Evolutionary conservation across 2,888 invertebrate species (phyloP).

Genomic region (Muschampia plurimacula): DNA sequence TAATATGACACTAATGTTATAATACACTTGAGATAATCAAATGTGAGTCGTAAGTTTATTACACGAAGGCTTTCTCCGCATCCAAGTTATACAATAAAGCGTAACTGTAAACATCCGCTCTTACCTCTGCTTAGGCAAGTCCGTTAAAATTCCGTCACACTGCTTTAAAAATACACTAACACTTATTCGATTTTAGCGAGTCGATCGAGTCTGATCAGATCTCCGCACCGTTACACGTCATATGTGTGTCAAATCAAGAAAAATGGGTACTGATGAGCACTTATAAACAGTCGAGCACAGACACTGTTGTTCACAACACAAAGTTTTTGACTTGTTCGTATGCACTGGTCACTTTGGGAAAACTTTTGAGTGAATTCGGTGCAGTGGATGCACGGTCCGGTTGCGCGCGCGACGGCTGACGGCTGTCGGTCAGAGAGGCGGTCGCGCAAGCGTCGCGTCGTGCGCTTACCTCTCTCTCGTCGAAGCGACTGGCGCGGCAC

Average conservation of each 20-base stretch:
- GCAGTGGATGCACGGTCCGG: conserved; percentile 48
- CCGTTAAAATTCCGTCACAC: conserved; percentile 83
- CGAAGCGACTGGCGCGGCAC: conserved; percentile 68
- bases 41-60: conserved; percentile 37
- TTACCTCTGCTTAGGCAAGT: conserved; percentile 82
- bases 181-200: conserved; percentile 80
- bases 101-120: conserved; percentile 82
- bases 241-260: conserved; percentile 79
- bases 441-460: conserved; percentile 55
- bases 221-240: conserved; percentile 82
- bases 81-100: conserved; percentile 76
- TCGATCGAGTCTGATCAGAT: conserved; percentile 71
- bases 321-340: conserved; percentile 53
- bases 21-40: conserved; percentile 33
- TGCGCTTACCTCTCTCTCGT: conserved; percentile 73
- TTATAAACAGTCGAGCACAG: conserved; percentile 60
- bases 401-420: conserved; percentile 55
- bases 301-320: conserved; percentile 61
- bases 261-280: conserved; percentile 52
- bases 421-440: conserved; percentile 34
- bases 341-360: conserved; percentile 52
- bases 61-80: conserved; percentile 52
- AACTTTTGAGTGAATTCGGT: conserved; percentile 52
- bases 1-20: conserved; percentile 36
- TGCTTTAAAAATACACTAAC: conserved; percentile 78